These are phyloP conservation scores for Aplochiton taeniatus DNA, from an alignment of 2,797 vertebrate genomes.

Conservation along the genomic window DNA sequence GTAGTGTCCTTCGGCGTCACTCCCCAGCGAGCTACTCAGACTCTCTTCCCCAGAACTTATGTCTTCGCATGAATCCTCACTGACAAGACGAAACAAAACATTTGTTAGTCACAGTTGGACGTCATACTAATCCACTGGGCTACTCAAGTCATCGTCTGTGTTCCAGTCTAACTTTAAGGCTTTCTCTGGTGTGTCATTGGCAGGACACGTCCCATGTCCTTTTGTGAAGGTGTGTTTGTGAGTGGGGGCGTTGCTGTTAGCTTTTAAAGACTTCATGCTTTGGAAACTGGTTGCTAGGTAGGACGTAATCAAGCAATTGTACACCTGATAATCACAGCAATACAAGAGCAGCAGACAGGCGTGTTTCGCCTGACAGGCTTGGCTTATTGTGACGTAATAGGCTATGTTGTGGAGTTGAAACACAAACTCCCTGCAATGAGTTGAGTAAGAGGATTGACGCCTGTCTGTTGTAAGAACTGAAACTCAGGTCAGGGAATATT, in stretches of 20 bases:
- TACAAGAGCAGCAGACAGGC: constrained; percentile 24
- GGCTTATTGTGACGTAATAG: constrained; percentile 4
- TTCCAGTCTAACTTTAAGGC: no score
- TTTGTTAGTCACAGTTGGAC: not conserved
- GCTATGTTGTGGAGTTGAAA: constrained; percentile 3
- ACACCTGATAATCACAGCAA: constrained; percentile 12
- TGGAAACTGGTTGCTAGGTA: constrained; percentile 3
- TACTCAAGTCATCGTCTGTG: not conserved
- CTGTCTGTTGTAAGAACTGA: constrained; percentile 3
- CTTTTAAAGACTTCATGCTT: not conserved
- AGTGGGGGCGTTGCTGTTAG: no score
- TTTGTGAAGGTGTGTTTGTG: no score
- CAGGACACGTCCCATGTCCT: no score
- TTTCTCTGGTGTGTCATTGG: no score
- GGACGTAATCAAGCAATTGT: constrained; percentile 23
- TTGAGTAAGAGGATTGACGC: not conserved
- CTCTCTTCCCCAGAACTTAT: constrained; percentile 93
- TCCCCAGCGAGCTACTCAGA: constrained; percentile 86
- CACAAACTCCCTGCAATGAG: not conserved
- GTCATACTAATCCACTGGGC: not conserved
- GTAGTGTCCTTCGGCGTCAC: constrained; percentile 82
- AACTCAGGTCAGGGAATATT: constrained; percentile 6
- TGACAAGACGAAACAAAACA: constrained; percentile 48
- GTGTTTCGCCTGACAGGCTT: constrained; percentile 2
- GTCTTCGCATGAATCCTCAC: constrained; percentile 92